These are phyloP conservation scores for Patella vulgata DNA, from an alignment of 1,140 invertebrate genomes.

Conservation along the genomic window DNA sequence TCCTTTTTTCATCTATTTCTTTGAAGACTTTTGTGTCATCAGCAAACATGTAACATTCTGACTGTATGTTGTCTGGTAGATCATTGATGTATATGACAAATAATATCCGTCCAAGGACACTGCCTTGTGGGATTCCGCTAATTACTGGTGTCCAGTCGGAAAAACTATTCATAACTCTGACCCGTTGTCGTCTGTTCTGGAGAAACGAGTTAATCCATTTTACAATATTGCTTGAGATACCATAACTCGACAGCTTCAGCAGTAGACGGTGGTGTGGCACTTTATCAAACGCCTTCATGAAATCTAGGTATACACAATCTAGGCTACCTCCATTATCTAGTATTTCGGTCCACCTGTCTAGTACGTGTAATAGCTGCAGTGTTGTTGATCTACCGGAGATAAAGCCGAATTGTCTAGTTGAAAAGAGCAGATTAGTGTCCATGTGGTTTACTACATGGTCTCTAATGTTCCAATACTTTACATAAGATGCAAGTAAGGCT, in stretches of 20 bases:
- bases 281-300: too few species aligned
- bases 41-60: too few species aligned
- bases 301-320: conserved; percentile 5
- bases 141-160: conserved; percentile 24
- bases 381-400: too few species aligned
- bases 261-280: conserved; percentile 15
- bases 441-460: too few species aligned
- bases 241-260: neutral
- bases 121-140: too few species aligned
- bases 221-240: conserved; percentile 3
- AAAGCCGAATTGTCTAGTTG: too few species aligned
- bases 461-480: too few species aligned
- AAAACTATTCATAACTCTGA: conserved; percentile 15
- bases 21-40: conserved; percentile 25
- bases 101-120: conserved; percentile 31
- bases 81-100: conserved; percentile 34
- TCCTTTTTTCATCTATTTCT: conserved; percentile 8
- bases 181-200: conserved; percentile 22
- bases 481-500: too few species aligned
- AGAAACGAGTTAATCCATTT: conserved; percentile 29
- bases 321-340: conserved; percentile 1
- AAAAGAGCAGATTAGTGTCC: too few species aligned
- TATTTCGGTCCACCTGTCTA: too few species aligned
- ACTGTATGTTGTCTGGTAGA: too few species aligned
- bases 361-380: too few species aligned